Base-by-base conservation (phyloP, 1,140 invertebrate species). In the Popillia japonica region DNA sequence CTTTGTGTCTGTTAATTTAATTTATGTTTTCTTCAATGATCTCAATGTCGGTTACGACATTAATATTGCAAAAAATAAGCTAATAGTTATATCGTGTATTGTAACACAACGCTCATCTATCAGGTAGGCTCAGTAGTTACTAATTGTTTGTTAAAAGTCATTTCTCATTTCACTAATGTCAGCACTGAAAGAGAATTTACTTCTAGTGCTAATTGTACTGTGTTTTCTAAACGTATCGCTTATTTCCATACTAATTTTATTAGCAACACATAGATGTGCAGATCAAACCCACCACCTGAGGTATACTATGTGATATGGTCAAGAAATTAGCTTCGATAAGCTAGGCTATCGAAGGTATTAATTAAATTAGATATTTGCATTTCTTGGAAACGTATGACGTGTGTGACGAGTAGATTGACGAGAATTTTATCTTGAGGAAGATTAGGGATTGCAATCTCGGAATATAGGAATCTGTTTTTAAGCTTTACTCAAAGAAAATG, bases 111-210 rank as follows among this genome's bases (percentile, higher is more conserved):
- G 27, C 27, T 2, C 4, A 34, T 34, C 27, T 4, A 34, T 34
- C 27, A 34, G 4, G 27, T 34, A 34, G 27, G 27, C 27, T 34
- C 27, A 34, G 27, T 1, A 34, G 2, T 34, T 4, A 1, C 27
- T 34, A 1, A 34, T 34, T 34, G 4, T n/a, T n/a, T n/a, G 27
- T 34, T 34, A 34, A 34, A 4, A 34, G 2, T 34, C 4, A 1
- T 34, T 34, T 34, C 27, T 34, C 27, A 34, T 4, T 34, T 34
- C 27, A 34, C 27, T 34, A 17, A 68, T 68, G 61, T 27, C 61
- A 68, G 61, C 61, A 6, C 22, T 68, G 61, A 68, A 68, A 68
- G 61, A 68, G 22, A 68, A 68, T 27, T 68, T 68, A n/a, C 61
- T 68, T 68, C 61, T 68, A 2, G 20, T 68, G 27, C 8, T 68